Evolutionary conservation across 2,113 vertebrate genomes (phyloP), one percentile per base, ranked within the genome.

Genomic region (Etia nguti): DNA sequence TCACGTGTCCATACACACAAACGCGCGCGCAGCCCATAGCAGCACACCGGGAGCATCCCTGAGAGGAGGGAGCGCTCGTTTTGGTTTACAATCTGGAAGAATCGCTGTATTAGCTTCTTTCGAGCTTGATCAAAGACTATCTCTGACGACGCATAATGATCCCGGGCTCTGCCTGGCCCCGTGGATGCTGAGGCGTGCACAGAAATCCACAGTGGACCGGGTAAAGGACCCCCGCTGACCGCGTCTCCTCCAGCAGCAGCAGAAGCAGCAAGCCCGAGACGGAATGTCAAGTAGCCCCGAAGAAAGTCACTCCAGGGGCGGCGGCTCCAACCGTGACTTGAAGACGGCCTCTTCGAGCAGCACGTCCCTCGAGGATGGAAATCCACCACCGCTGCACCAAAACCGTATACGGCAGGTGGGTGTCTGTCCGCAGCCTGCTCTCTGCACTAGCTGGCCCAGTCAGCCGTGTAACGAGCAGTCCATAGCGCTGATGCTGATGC

Each of bases 401-500:
- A 93, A 82, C 93, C 96, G 96, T 80, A 94, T 96, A 80, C 96
- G 96, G 88, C 96, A 97, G 96, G 96, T 97, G 92, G 89, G 96
- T 95, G 88, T 94, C 84, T n/a, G 81, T 84, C 81, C 68, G 88
- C 81, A 79, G 59, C 62, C 48, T 34, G 57, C 82, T 85, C 79
- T 57, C 65, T 10, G 91, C 88, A 68, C 50, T 84, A 80, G 80
- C 81, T 9, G 86, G 86, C 54, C 87, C 91, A 56, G 85, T 79
- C 89, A 88, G 85, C 84, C 86, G 86, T 79, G 82, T 52, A 80
- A 87, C 68, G 79, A 65, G 81, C 83, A 54, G 82, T 62, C 24
- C 80, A 18, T 24, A 57, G 80, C 81, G 59, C 77, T 81, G 90
- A 73, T 85, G 89, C 73, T 77, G 70, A 83, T 91, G 90, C 16